Percentiles rank a stretch among this genome's conserved stretches.
Evolutionary conservation across 2,888 invertebrate species (phyloP).

Genomic region (Acanthoscelides obtectus): DNA sequence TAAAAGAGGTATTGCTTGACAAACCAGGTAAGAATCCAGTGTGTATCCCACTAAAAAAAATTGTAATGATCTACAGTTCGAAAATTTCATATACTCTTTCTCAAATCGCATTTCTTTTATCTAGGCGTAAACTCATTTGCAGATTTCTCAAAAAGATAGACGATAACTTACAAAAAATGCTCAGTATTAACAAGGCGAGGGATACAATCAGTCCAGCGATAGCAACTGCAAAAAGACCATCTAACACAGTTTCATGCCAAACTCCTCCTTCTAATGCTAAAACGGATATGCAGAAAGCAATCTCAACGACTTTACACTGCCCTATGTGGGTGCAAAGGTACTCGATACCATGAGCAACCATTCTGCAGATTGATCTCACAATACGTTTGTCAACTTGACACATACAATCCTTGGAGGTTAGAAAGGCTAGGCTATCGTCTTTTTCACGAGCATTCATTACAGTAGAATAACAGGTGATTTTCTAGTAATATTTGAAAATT

Average conservation of each 20-base stretch:
- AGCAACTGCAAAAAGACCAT: not conserved
- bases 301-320: conserved; percentile 5
- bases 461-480: no score
- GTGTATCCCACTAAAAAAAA: not conserved
- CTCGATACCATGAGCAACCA: not conserved
- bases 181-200: not conserved
- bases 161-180: not conserved
- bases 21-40: not conserved
- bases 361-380: not conserved
- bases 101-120: no score
- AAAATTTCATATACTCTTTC: no score
- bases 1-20: not conserved
- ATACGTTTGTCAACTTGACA: no score
- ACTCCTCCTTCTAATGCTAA: not conserved
- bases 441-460: no score
- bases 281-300: conserved; percentile 4
- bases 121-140: no score
- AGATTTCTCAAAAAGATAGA: no score
- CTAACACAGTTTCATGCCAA: not conserved
- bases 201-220: not conserved
- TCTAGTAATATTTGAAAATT: no score
- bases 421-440: no score
- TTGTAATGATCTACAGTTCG: no score
- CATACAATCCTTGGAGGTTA: no score
- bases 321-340: conserved; percentile 2